Percentiles rank a stretch among this genome's conserved stretches.
These are phyloP conservation scores for Choloepus hoffmanni DNA, from an alignment of 2,113 vertebrate species.

Conservation along the genomic window DNA sequence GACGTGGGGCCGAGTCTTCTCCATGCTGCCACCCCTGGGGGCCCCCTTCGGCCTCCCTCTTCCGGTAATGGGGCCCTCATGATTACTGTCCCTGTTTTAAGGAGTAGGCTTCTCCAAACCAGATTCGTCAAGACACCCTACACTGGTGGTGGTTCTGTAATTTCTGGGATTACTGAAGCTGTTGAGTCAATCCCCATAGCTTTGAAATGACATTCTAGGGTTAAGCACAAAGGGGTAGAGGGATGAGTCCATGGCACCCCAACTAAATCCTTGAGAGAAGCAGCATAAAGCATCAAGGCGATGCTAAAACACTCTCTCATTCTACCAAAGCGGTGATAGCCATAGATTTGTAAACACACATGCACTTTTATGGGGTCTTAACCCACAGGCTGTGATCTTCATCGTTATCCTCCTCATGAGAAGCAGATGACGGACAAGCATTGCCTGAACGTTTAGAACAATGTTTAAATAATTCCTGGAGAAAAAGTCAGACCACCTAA, in stretches of 20 bases:
- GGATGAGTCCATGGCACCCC: background rate
- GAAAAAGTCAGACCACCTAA: background rate
- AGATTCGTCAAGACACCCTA: background rate
- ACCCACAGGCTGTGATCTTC: background rate
- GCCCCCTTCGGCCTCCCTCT: background rate
- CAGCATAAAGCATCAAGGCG: background rate
- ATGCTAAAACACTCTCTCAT: background rate
- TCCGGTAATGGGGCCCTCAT: background rate
- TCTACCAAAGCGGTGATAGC: background rate
- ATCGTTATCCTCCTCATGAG: constrained; percentile 16
- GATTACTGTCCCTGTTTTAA: background rate
- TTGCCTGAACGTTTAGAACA: constrained; percentile 9
- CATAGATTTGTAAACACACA: constrained; percentile 33
- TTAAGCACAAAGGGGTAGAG: background rate
- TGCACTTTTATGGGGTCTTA: background rate
- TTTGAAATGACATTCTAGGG: background rate
- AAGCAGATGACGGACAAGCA: background rate
- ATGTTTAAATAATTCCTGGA: constrained; percentile 11
- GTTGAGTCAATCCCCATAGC: background rate
- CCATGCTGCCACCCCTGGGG: accelerated
- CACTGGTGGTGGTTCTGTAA: background rate
- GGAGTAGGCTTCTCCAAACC: background rate
- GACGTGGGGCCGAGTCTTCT: accelerated
- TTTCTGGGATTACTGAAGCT: background rate
- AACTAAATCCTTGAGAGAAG: background rate